Evolutionary conservation across 2,113 vertebrate genomes (phyloP), one percentile per base, ranked within the genome.

Genomic region (Peromyscus polionotus): DNA sequence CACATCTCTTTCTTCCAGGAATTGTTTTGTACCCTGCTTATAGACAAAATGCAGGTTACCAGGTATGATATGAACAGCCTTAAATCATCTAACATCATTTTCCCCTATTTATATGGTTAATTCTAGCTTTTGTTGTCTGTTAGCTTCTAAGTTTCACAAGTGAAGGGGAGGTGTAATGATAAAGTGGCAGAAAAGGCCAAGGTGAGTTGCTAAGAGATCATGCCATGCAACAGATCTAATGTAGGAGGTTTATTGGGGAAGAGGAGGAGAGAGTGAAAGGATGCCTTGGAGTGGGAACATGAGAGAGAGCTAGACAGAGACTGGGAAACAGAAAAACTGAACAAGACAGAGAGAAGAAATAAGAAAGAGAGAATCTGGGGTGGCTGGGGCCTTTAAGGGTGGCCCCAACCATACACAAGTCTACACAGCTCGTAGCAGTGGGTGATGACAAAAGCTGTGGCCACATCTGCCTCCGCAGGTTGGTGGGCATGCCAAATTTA

Each of bases 21-120:
- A 85, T n/a, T 33, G 26, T 85, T 91, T 17, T 83, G 19, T 31
- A 57, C 26, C 28, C 26, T 36, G 89, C 4, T 92, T 72, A 72
- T 0, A 68, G 59, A 80, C 57, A 94, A 95, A 86, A 94, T 77
- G 65, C 61, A 94, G 77, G 76, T 33, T 83, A 84, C 65, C n/a
- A 72, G 63, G 39, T 72, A 9, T 90, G 63, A 45, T 77, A 12
- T 88, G 68, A 45, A 90, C 87, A 57, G 61, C 11, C 36, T 95
- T 77, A 90, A 86, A 36, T 90, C 24, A 79, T 4, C n/a, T 84
- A 65, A 36, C 22, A 76, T 77, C 33, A 8, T 86, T 67, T 72
- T 16, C 33, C 33, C 54, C 73, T 83, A 51, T 72, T 48, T 61
- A 57, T 61, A 59, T 20, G 24, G 9, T 73, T 68, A 86, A 45